Percentiles rank a stretch among this genome's conserved stretches.
These are phyloP conservation scores for Xenopus tropicalis DNA, from an alignment of 2,113 vertebrate genomes.

Conservation along the genomic window DNA sequence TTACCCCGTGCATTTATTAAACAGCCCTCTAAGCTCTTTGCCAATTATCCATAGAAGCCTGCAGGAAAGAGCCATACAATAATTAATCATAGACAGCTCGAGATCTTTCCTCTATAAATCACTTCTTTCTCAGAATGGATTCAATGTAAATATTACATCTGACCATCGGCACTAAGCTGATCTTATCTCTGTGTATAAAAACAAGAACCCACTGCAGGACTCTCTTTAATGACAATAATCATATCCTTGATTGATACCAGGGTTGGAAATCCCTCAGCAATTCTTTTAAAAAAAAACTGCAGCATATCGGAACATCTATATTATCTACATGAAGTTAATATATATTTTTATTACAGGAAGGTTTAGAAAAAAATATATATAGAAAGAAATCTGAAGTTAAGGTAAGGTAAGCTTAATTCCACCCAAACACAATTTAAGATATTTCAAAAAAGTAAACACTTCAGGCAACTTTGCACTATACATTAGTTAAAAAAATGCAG, in stretches of 20 bases:
- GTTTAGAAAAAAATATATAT: no score
- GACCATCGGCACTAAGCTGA: conserved; percentile 11
- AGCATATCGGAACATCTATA: no score
- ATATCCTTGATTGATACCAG: background rate
- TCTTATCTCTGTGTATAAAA: conserved; percentile 16
- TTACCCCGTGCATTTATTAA: conserved; percentile 60
- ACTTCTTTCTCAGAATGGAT: conserved; percentile 47
- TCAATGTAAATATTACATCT: conserved; percentile 57
- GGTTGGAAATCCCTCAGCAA: background rate
- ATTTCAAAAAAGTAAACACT: no score
- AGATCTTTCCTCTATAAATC: conserved; percentile 48
- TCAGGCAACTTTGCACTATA: no score
- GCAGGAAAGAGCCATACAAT: conserved; percentile 51
- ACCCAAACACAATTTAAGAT: no score
- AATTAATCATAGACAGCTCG: conserved; percentile 49
- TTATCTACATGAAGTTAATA: no score
- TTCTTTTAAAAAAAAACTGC: background rate
- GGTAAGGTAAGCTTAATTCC: no score
- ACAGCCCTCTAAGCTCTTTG: conserved; percentile 51
- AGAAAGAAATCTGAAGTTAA: no score
- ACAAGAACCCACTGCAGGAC: background rate
- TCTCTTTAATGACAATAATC: conserved; percentile 8
- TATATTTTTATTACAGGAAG: no score
- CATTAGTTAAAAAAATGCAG: no score
- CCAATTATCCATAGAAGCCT: conserved; percentile 48